Evolutionary conservation across 2,888 invertebrate genomes (phyloP).

Genomic region (Serripes groenlandicus): DNA sequence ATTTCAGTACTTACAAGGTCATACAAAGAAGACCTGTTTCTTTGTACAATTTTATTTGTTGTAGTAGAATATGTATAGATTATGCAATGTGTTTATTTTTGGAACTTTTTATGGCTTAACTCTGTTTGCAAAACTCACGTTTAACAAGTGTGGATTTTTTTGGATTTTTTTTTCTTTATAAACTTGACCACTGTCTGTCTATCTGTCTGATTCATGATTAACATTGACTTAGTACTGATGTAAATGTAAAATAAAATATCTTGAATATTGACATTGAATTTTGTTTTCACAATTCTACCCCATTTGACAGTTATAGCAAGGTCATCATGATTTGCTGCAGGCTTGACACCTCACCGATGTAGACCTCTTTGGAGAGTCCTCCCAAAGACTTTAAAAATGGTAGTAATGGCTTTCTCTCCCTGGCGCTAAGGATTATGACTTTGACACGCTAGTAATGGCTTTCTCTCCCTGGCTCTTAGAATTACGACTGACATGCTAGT

Average conservation of each 20-base stretch:
- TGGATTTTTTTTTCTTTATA: slow-evolving; percentile 32
- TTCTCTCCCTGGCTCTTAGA: too few species aligned
- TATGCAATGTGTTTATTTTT: slow-evolving; percentile 66
- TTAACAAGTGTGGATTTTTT: slow-evolving; percentile 44
- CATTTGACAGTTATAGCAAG: too few species aligned
- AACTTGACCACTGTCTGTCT: slow-evolving; percentile 49
- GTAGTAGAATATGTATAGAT: slow-evolving; percentile 57
- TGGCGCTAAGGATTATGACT: too few species aligned
- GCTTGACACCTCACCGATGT: too few species aligned
- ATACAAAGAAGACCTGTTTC: not conserved
- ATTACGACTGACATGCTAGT: too few species aligned
- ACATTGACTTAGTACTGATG: slow-evolving; percentile 67
- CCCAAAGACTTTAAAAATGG: too few species aligned
- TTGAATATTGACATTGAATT: slow-evolving; percentile 55
- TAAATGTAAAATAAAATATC: slow-evolving; percentile 68
- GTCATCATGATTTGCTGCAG: too few species aligned
- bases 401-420: too few species aligned
- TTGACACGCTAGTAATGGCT: too few species aligned
- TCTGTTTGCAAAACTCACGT: slow-evolving; percentile 54
- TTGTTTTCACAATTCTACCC: too few species aligned
- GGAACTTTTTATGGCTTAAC: slow-evolving; percentile 52
- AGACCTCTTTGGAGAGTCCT: too few species aligned
- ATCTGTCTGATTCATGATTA: slow-evolving; percentile 59
- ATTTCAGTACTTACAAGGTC: too few species aligned
- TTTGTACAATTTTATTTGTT: slow-evolving; percentile 44